These are phyloP conservation scores for Eulithis testata DNA, from an alignment of 2,888 invertebrate genomes.

Conservation along the genomic window DNA sequence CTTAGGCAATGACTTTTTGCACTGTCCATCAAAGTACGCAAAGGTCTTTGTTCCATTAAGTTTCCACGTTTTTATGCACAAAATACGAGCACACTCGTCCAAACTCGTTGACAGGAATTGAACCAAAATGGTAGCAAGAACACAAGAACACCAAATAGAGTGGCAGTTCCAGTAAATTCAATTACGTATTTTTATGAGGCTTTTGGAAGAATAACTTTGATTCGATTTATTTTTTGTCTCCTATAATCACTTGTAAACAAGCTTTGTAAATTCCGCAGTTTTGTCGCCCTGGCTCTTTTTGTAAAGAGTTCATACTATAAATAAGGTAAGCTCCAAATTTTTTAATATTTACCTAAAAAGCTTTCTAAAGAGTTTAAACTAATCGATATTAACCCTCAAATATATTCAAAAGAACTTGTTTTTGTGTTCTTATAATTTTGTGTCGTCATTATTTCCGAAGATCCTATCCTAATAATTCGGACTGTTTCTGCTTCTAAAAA, in stretches of 20 bases:
- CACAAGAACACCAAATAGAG: slow-evolving; percentile 5
- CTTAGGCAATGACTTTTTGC: slow-evolving; percentile 30
- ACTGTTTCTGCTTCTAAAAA: no score
- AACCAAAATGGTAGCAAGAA: slow-evolving; percentile 52
- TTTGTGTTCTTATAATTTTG: no score
- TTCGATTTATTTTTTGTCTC: no score
- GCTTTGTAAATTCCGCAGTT: no score
- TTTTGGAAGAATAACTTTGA: neutral
- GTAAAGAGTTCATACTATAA: no score
- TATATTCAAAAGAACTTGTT: no score
- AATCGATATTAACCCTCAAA: no score
- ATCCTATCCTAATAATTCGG: neutral
- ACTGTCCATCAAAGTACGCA: slow-evolving; percentile 30
- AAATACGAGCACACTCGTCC: slow-evolving; percentile 32
- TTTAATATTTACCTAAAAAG: no score
- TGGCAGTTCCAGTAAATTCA: neutral
- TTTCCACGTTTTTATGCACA: slow-evolving; percentile 37
- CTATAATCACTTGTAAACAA: no score
- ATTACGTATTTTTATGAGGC: neutral
- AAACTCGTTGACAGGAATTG: slow-evolving; percentile 57
- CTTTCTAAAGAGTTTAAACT: no score
- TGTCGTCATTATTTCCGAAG: neutral
- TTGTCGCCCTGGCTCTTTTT: no score
- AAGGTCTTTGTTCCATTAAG: slow-evolving; percentile 31
- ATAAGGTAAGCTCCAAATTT: no score